Base-by-base conservation (phyloP, 2,797 vertebrate genomes). In the Cirrhinus molitorella region DNA sequence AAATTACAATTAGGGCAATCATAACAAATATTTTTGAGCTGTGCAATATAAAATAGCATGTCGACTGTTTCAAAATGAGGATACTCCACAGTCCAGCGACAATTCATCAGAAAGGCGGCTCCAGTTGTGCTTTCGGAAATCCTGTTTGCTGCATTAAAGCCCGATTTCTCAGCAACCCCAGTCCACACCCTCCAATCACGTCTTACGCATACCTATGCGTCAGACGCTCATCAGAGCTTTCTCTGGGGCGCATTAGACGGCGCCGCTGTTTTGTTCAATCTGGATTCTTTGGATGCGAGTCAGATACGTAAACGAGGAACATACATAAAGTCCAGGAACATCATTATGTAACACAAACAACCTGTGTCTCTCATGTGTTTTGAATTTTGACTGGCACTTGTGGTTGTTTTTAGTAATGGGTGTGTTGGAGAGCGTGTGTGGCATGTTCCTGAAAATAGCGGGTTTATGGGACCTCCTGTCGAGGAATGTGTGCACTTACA, bases 391-490 rank as follows among this genome's bases (percentile, higher is more conserved):
- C 8, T 13, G 45, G 13, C 45, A 14, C 57, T 65, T 23, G 72
- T 76, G 63, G 59, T 47, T 80, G 71, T 78, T 83, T 53, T 61
- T 68, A 31, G 47, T 57, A 65, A 71, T 61, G 59, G 72, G 78
- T 14, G 55, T 78, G 51, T 85, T 70, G 59, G n/a, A 25, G 21
- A 78, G 84, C 13, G 82, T 83, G 83, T 75, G 83, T 81, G 81
- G 81, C 28, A 70, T 80, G 66, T 55, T 66, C 37, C 81, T 86
- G 72, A 86, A 87, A 86, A 89, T 88, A 87, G 84, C 71, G 3
- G 5, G 53, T 86, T 88, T 83, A 87, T 83, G 70, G 81, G 84
- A 49, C 73, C 45, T 66, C 81, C 79, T 59, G 66, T 45, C 0
- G 57, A 51, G 55, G 5, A n/a, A 40, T 65, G 47, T 59, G 57